phyloP scores from a whole-genome alignment of 2,797 vertebrate genomes.

The Pterois miles region DNA sequence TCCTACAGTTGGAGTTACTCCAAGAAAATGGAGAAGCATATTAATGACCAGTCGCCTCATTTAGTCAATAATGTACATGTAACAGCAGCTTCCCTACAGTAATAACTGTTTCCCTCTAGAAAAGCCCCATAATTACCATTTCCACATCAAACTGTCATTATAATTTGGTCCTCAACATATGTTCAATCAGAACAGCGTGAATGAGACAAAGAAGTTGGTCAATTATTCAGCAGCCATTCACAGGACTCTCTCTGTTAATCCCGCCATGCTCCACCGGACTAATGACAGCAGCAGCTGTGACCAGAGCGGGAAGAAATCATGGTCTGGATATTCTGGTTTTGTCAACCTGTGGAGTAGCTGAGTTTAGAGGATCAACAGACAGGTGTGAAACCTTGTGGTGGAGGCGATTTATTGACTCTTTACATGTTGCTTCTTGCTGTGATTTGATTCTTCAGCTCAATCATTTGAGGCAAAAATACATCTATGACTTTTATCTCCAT shows the following conservation, averaged over 20 bases:
- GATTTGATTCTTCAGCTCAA: not conserved
- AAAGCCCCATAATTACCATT: not conserved
- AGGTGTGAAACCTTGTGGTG: not conserved
- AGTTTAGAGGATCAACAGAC: not conserved
- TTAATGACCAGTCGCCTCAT: not conserved
- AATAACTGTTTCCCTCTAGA: not conserved
- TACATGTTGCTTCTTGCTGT: not conserved
- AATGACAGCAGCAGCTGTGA: constrained; percentile 55
- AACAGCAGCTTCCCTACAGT: not conserved
- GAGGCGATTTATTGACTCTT: not conserved
- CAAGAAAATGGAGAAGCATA: no score
- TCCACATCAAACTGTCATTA: constrained; percentile 15
- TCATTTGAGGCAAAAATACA: not conserved
- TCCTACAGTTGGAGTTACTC: not conserved
- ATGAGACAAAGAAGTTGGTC: constrained; percentile 41
- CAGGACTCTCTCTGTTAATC: constrained; percentile 39
- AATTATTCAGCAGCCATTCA: constrained; percentile 63
- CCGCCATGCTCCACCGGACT: constrained; percentile 52
- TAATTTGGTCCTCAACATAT: not conserved
- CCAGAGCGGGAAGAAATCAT: not conserved
- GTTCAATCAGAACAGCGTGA: constrained; percentile 37
- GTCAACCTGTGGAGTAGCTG: not conserved
- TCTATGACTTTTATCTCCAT: not conserved
- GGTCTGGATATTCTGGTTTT: not conserved
- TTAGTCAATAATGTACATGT: not conserved